phyloP scores from a whole-genome alignment of 2,888 invertebrate species.

The Alloplasta piceator region DNA sequence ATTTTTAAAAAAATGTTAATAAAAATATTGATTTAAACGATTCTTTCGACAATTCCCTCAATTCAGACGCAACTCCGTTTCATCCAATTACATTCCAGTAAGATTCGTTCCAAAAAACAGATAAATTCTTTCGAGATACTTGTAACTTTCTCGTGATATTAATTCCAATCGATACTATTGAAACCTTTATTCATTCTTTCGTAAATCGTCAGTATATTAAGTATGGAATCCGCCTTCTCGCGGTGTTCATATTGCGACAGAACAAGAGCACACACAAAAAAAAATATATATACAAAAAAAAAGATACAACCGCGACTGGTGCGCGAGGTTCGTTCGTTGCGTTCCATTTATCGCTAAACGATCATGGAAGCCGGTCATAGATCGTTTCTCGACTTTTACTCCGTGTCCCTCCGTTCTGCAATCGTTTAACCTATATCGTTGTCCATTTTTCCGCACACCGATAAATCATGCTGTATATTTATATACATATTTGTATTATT shows the following conservation, averaged over 20 bases:
- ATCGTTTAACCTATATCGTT: not conserved
- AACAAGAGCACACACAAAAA: conserved; percentile 34
- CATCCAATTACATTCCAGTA: too few species aligned
- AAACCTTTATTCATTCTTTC: not conserved
- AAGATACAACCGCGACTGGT: not conserved
- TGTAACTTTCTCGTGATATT: too few species aligned
- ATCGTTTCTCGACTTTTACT: conserved; percentile 43
- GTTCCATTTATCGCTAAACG: conserved; percentile 62
- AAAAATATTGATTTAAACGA: too few species aligned
- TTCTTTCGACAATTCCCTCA: too few species aligned
- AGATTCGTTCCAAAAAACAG: too few species aligned
- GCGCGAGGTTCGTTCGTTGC: conserved; percentile 50
- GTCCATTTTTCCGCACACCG: not conserved
- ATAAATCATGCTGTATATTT: not conserved
- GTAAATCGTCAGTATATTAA: not conserved
- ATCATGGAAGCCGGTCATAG: conserved; percentile 32
- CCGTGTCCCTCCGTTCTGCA: not conserved
- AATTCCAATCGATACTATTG: too few species aligned
- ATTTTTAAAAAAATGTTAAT: too few species aligned
- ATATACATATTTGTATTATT: not conserved
- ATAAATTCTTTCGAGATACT: too few species aligned
- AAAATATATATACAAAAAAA: conserved; percentile 20
- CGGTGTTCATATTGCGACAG: conserved; percentile 23
- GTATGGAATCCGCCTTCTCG: conserved; percentile 5
- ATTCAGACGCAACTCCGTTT: too few species aligned